Conservation (phyloP, 2,113 vertebrate genomes). For the Haemorhous mexicanus region DNA sequence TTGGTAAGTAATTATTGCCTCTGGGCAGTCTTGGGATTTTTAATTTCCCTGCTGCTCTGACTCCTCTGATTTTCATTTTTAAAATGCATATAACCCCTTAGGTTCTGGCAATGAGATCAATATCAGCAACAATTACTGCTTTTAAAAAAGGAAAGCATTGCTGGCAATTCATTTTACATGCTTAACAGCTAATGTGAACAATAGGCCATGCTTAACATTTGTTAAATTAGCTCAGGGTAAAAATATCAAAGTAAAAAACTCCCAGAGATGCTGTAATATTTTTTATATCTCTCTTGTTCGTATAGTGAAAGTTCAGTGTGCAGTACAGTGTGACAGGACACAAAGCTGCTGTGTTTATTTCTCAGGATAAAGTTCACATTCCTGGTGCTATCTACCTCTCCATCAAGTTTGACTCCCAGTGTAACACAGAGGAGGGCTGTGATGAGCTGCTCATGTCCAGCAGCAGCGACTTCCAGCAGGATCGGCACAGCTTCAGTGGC, state of each 20-base stretch:
- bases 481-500: conserved; percentile 91
- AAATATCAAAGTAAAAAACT: not conserved
- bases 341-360: not conserved
- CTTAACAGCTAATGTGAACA: not conserved
- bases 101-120: not conserved
- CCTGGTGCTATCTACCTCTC: conserved; percentile 97
- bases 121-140: not conserved
- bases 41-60: not conserved
- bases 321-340: fast-evolving
- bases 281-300: not conserved
- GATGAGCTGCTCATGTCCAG: conserved; percentile 94
- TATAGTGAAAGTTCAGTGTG: not conserved
- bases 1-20: not conserved
- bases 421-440: conserved; percentile 94
- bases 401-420: conserved; percentile 91
- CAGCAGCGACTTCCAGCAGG: conserved; percentile 91
- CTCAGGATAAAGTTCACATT: conserved; percentile 95
- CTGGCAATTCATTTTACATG: not conserved
- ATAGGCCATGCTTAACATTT: not conserved
- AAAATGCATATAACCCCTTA: not conserved
- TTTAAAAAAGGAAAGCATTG: not conserved
- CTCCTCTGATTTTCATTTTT: not conserved
- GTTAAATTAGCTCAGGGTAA: not conserved
- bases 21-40: not conserved
- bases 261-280: not conserved